These are phyloP conservation scores for Cryptocheilus praepositus DNA, from an alignment of 2,888 invertebrate species.

Conservation along the genomic window DNA sequence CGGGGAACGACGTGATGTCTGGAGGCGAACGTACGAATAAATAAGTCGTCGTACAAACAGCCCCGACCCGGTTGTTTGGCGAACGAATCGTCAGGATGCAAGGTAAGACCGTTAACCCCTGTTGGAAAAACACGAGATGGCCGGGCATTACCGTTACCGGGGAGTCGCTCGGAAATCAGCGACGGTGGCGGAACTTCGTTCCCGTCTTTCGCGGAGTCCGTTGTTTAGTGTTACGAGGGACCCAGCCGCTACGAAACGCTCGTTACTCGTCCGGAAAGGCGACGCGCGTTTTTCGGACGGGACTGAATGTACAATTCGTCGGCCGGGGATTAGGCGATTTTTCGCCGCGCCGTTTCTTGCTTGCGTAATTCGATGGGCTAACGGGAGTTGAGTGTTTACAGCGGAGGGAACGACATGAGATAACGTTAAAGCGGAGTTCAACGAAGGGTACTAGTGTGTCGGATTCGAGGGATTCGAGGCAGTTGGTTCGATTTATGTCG, in stretches of 20 bases:
- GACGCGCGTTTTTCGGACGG: no score
- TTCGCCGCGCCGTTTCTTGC: no score
- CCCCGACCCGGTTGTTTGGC: conserved; percentile 30
- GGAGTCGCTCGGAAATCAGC: conserved; percentile 17
- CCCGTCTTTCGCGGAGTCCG: neutral
- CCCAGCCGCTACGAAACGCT: conserved; percentile 13
- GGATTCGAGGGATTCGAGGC: no score
- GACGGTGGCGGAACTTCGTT: conserved; percentile 14
- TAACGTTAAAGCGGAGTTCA: no score
- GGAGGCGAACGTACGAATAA: conserved; percentile 23
- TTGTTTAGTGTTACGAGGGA: conserved; percentile 24
- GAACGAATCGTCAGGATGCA: conserved; percentile 35
- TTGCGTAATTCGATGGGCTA: no score
- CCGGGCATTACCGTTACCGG: conserved; percentile 36
- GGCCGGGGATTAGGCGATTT: no score
- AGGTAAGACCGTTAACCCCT: conserved; percentile 31
- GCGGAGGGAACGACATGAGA: no score
- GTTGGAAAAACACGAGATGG: conserved; percentile 19
- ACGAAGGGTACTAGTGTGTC: no score
- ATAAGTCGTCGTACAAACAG: conserved; percentile 25
- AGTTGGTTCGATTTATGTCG: no score
- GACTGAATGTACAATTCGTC: no score
- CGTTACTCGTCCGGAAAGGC: no score
- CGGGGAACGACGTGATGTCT: conserved; percentile 5
- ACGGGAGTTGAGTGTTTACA: no score